These are phyloP conservation scores for Aptenodytes patagonicus DNA, from an alignment of 2,113 vertebrate genomes.

Conservation along the genomic window DNA sequence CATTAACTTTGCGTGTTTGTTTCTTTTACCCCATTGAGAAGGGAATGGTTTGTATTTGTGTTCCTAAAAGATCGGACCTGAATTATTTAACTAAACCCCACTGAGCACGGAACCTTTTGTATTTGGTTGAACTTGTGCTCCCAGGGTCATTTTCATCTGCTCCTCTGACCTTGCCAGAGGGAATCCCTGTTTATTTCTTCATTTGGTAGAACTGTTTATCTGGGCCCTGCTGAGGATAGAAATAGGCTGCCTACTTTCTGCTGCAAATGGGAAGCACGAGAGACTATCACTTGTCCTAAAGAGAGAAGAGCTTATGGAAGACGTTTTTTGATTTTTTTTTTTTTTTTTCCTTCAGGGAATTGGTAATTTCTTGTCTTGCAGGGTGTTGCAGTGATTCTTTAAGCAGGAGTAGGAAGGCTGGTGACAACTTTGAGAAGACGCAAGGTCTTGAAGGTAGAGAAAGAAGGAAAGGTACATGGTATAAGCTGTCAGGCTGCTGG, in stretches of 20 bases:
- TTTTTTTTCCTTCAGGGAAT: not conserved
- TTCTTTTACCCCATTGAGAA: slow-evolving; percentile 36
- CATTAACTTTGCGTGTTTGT: slow-evolving; percentile 52
- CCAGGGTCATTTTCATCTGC: not conserved
- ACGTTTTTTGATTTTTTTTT: not conserved
- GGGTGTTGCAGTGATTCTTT: not conserved
- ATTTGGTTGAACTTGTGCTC: slow-evolving; percentile 1
- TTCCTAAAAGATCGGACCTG: slow-evolving; percentile 26
- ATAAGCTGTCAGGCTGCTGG: not conserved
- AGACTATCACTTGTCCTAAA: not conserved
- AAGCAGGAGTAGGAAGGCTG: not conserved
- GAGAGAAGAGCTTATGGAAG: not conserved
- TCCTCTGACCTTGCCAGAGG: not conserved
- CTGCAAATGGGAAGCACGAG: not conserved
- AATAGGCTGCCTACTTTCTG: not conserved
- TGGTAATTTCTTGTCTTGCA: not conserved
- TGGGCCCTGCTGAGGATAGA: not conserved
- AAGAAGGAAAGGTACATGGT: not conserved
- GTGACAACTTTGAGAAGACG: not conserved
- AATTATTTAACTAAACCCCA: slow-evolving; percentile 36
- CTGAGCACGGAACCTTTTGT: slow-evolving; percentile 5
- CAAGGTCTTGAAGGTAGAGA: not conserved
- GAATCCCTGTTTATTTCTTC: slow-evolving; percentile 8
- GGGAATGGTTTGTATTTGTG: slow-evolving; percentile 33
- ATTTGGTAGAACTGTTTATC: not conserved